A percentile compares a stretch with the other conserved stretches of the same genome.
phyloP scores from a whole-genome alignment of 2,113 vertebrate species.

The Vombatus ursinus region DNA sequence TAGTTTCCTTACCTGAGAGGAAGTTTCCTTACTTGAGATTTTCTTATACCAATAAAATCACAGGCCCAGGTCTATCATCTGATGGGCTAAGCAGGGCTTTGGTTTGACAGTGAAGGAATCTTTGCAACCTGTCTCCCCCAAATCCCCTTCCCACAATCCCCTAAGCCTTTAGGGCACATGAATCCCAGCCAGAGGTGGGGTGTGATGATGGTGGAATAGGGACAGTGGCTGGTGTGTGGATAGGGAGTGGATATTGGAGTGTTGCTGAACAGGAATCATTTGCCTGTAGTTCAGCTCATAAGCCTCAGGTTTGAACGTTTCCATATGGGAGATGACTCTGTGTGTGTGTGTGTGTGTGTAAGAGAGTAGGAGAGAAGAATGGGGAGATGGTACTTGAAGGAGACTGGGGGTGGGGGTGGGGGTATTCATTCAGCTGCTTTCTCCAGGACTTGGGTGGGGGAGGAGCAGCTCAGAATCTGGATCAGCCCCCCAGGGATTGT shows the following conservation, averaged over 20 bases:
- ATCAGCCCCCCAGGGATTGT: neutral
- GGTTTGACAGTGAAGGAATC: neutral
- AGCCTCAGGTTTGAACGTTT: neutral
- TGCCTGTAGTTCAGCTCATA: neutral
- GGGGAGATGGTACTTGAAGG: neutral
- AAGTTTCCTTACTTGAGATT: neutral
- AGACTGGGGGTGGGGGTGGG: neutral
- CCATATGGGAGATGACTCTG: neutral
- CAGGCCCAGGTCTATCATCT: conserved; percentile 1
- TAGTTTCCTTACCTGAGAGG: neutral
- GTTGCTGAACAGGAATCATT: neutral
- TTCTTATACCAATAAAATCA: neutral
- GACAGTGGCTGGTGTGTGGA: no score
- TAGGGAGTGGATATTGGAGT: neutral
- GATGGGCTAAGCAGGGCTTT: conserved; percentile 5
- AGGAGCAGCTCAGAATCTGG: neutral
- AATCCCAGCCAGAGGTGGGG: neutral
- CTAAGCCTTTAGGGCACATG: neutral
- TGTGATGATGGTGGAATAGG: neutral
- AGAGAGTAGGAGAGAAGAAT: neutral
- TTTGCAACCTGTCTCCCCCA: neutral
- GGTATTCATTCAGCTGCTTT: neutral
- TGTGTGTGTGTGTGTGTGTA: neutral
- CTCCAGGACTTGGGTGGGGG: neutral
- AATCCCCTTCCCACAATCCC: neutral